Base-by-base conservation (phyloP, 2,797 vertebrate species). In the Echiichthys vipera region DNA sequence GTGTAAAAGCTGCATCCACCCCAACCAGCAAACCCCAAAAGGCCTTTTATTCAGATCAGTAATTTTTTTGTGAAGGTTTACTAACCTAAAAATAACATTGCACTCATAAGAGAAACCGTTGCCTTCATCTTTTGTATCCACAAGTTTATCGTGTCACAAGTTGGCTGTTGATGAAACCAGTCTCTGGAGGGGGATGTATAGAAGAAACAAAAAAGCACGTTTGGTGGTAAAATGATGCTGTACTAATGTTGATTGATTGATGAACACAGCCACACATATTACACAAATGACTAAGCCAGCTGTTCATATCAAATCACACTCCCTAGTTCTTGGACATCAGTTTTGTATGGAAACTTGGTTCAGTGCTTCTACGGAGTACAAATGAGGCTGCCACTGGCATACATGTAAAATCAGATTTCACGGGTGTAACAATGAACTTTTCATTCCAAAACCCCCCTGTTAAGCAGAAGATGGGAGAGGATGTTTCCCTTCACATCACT, bases 381-480 rank as follows among this genome's bases (percentile, higher is more conserved):
- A 83, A 71, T n/a, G 55, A 50, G 50, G 43, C 62, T 67, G 57
- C 77, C 57, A 46, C 65, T 66, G 64, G 53, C 72, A 78, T 66
- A 86, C 57, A 80, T 32, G 22, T 68, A 73, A 87, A 91, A 87
- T 87, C 71, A n/a, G 69, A 88, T 89, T 84, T 90, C 81, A 86
- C 32, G 65, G 78, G 14, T 71, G 37, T 46, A 91, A 91, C 81
- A 87, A 78, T 83, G 56, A 84, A 71, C 84, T 84, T 81, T 86
- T 88, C 49, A 85, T 89, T 82, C 65, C 59, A 55, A 57, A 68
- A 53, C 66, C 75, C 51, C 71, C 56, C 79, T 64, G 54, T 77
- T 74, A 71, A 77, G 65, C 64, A 85, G 78, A 79, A 69, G 80
- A 85, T 78, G 56, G 65, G 66, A 78, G 49, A 82, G 76, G 71